Evolutionary conservation across 2,113 vertebrate genomes (phyloP).

Genomic region (Antechinus flavipes): DNA sequence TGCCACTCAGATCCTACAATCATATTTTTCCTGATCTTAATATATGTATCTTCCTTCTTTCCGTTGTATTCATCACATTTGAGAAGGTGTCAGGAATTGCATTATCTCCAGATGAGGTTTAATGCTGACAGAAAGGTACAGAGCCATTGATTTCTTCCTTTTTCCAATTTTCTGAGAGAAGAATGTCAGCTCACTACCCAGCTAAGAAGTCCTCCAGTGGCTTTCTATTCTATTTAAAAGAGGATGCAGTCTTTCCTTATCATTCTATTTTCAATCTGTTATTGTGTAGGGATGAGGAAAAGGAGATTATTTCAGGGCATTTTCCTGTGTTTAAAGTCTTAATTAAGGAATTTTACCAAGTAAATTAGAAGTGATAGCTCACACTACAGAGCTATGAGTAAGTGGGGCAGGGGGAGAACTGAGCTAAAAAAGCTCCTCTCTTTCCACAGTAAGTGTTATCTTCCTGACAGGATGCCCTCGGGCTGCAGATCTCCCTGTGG

Average conservation of each 20-base stretch:
- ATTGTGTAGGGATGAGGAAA: not conserved
- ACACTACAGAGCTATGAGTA: not conserved
- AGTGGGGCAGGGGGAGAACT: not conserved
- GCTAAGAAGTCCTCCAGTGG: not conserved
- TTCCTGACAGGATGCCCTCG: not conserved
- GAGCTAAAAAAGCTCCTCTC: not conserved
- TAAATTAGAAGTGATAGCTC: not conserved
- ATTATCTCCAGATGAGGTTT: conserved; percentile 13
- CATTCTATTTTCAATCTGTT: not conserved
- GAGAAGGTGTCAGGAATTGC: conserved; percentile 17
- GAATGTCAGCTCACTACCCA: conserved; percentile 23
- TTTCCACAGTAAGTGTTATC: not conserved
- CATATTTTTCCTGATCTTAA: not conserved
- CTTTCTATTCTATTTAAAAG: not conserved
- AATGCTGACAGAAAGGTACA: not conserved
- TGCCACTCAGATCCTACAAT: conserved; percentile 13
- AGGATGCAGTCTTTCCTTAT: not conserved
- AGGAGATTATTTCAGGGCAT: not conserved
- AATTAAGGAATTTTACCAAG: not conserved
- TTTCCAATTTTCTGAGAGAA: conserved; percentile 23
- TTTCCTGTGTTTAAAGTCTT: not conserved
- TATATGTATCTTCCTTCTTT: not conserved
- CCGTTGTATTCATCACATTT: conserved; percentile 25
- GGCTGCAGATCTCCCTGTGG: not conserved
- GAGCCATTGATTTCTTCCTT: conserved; percentile 37